Base-by-base conservation (phyloP, 2,888 invertebrate genomes). In the Panopea generosa region DNA sequence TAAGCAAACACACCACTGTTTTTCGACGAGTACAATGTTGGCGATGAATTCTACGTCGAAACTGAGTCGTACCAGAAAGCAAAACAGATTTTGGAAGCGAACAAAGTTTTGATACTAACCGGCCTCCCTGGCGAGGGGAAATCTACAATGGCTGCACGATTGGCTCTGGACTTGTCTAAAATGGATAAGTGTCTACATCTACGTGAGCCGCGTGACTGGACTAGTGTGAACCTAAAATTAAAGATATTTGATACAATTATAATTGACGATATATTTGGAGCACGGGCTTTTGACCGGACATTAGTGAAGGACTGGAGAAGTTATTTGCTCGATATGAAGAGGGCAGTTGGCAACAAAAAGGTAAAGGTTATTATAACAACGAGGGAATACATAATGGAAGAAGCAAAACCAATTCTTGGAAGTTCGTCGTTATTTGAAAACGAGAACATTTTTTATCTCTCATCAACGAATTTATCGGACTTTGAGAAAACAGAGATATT, bases 191-290 rank as follows among this genome's bases (percentile, higher is more conserved):
- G 40, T 40, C 16, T 40, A 40, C 16, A 40, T 16, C 7, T 40
- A 11, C 40, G 9, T 11, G 16, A 16, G 16, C 16, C 40, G 7
- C 9, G 16, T 16, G 40, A 40, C 40, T 40, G 40, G 40, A 7
- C 9, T 11, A 7, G 16, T 40, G 16, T 40, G 9, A 16, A 40
- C 9, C 16, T 40, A 7, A 7, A 7, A 11, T 40, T 40, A 40
- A 16, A 16, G 16, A 40, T 7, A 40, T 40, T 40, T 16, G 40
- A 40, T 40, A 16, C 16, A 6, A 45, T 45, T 3, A 20, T 45
- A 4, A 45, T 45, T 16, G 45, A 45, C 20, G 45, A 45, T 45
- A 45, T 45, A 6, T 45, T 45, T 45, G 45, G 45, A 9, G 45
- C 6, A 45, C n/a, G 45, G 6, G 45, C 45, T 6, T 18, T 45